These are phyloP conservation scores for Hypolimnas misippus DNA, from an alignment of 2,888 invertebrate species.

Conservation along the genomic window DNA sequence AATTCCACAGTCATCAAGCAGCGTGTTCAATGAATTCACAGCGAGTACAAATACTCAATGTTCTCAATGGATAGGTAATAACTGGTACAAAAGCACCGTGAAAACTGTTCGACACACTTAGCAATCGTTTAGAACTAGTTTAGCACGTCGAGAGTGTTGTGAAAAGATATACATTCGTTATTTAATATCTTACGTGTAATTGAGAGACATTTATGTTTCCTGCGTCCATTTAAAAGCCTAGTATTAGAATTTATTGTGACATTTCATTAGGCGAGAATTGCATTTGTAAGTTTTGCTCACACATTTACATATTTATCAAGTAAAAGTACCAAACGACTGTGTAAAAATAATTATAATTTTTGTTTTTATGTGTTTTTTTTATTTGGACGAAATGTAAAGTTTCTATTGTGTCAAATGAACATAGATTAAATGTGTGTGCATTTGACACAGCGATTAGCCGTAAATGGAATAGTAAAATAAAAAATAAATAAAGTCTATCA, in stretches of 20 bases:
- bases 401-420: too few relatives aligned
- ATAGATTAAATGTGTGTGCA: too few relatives aligned
- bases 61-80: neutral
- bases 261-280: neutral
- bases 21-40: neutral
- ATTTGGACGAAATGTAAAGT: too few relatives aligned
- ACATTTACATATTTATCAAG: too few relatives aligned
- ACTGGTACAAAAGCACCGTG: conserved; percentile 7
- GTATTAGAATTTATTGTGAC: neutral
- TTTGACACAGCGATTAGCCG: too few relatives aligned
- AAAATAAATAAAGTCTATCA: too few relatives aligned
- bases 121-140: conserved; percentile 20
- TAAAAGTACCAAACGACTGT: too few relatives aligned
- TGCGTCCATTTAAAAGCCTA: neutral
- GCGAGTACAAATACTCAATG: neutral
- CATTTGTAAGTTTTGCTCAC: too few relatives aligned
- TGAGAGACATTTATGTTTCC: neutral
- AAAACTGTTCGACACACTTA: conserved; percentile 7
- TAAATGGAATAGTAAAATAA: too few relatives aligned
- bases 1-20: too few relatives aligned
- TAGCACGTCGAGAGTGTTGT: conserved; percentile 27
- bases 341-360: too few relatives aligned
- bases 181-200: conserved; percentile 1
- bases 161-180: neutral
- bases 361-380: too few relatives aligned